A percentile compares a stretch with the other conserved stretches of the same genome.
Conservation (phyloP, 2,113 vertebrate species). For the Cisticola juncidis region DNA sequence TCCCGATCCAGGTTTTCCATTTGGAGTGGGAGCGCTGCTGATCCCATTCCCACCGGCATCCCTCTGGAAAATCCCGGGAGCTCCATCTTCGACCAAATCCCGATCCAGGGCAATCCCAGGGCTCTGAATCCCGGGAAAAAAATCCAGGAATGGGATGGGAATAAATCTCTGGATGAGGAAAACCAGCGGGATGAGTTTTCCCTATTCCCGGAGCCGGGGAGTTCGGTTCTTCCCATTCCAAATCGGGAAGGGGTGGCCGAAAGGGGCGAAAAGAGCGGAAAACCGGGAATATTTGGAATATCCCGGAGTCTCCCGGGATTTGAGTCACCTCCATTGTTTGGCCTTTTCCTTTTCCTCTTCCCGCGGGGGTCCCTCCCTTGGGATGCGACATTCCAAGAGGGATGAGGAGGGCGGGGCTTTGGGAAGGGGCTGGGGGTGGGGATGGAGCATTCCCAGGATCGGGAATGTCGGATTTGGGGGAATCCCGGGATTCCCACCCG, state of each 20-base stretch:
- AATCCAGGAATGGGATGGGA: neutral
- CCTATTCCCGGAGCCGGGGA: neutral
- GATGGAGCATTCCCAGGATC: neutral
- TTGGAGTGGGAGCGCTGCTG: neutral
- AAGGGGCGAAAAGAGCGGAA: neutral
- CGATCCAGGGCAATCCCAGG: neutral
- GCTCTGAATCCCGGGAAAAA: too few species aligned
- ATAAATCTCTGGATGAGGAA: too few species aligned
- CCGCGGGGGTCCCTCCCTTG: neutral
- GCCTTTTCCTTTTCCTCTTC: constrained; percentile 60
- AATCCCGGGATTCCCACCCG: neutral
- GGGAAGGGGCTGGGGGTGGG: neutral
- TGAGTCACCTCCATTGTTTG: constrained; percentile 38
- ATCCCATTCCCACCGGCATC: neutral
- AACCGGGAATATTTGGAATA: neutral
- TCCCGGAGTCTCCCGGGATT: neutral
- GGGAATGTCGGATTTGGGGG: neutral
- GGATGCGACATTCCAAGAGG: neutral
- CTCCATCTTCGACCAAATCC: neutral
- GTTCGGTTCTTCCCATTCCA: neutral
- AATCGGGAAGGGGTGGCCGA: neutral
- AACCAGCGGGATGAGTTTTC: neutral
- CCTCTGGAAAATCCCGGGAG: neutral
- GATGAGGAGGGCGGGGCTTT: neutral
- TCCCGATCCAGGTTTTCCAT: neutral